Evolutionary conservation across 2,113 vertebrate genomes (phyloP).

Genomic region (Picathartes gymnocephalus): DNA sequence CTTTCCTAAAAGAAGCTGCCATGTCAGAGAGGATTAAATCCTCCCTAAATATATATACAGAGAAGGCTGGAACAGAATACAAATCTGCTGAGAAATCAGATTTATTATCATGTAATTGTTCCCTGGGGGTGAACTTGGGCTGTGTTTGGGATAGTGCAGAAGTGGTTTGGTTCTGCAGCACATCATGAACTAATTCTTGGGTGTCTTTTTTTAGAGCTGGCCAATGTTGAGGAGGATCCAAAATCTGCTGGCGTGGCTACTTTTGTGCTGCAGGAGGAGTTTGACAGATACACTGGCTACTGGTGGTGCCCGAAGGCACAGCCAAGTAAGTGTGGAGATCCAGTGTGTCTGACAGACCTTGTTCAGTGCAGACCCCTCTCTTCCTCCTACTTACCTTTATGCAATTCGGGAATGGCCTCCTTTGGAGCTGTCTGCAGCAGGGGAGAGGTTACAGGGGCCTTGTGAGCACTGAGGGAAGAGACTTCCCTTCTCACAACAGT

Average conservation of each 20-base stretch:
- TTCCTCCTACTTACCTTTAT: background rate
- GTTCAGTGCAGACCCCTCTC: background rate
- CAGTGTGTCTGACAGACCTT: background rate
- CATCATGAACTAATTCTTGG: background rate
- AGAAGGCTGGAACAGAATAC: background rate
- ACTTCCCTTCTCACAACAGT: background rate
- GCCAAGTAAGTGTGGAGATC: constrained; percentile 63
- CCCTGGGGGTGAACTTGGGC: background rate
- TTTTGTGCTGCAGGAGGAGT: constrained; percentile 84
- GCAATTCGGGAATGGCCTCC: background rate
- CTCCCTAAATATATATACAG: background rate
- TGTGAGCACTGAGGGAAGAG: background rate
- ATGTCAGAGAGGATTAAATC: background rate
- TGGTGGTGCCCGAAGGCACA: constrained; percentile 80
- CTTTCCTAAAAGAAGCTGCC: background rate
- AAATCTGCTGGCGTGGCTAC: constrained; percentile 79
- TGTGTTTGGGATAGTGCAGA: background rate
- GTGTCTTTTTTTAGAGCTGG: constrained; percentile 65
- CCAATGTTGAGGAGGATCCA: constrained; percentile 79
- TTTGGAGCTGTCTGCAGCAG: background rate
- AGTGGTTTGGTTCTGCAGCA: background rate
- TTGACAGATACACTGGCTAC: constrained; percentile 83
- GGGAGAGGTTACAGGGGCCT: background rate
- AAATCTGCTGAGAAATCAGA: constrained; percentile 17
- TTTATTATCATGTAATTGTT: background rate